Base-by-base conservation (phyloP, 64 coral and sea anemone species). In the Actinia tenebrosa region DNA sequence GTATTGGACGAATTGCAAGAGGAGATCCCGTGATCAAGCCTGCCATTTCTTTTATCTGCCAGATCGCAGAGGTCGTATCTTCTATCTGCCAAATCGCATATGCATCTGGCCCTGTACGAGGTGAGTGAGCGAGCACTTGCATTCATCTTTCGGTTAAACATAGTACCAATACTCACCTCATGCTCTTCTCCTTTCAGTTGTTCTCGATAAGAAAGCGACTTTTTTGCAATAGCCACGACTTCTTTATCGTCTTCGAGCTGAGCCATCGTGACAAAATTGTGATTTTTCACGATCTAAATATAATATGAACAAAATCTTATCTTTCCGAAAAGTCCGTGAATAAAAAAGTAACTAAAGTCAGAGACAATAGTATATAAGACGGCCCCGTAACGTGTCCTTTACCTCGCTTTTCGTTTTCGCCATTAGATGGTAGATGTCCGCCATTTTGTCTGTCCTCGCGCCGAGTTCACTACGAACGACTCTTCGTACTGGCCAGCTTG, bases 341-440 rank as follows among this genome's bases (percentile, higher is more conserved):
- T 37, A 37, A 37, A 37, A 37, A 37, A 37, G 30, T 37, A 37
- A 37, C 30, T 37, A 37, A 37, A 37, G 0, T 37, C 30, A 37
- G 30, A 18, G 11, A 26, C 15, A 86, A 64, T 14, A 13, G 30
- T 37, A 37, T 37, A 37, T 37, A 37, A 37, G 30, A 37, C 30
- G 30, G 30, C 30, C 0, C 1, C 30, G 30, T 37, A 37, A 0
- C 0, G 30, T 37, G 16, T 42, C 23, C 16, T 47, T 22, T 47
- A 98, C 96, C 88, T 98, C 96, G 45, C 96, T 98, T 85, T 98
- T 98, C 16, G 96, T 98, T 79, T 98, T 98, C 16, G 96, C 75
- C 96, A 98, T 98, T 0, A 98, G 85, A 84, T 98, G 93, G 86
- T 98, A 98, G 22, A 98, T 98, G 52, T 98, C 93, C 4, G 96